phyloP scores from a whole-genome alignment of 2,113 vertebrate species.

The Nothocercus nigrocapillus region DNA sequence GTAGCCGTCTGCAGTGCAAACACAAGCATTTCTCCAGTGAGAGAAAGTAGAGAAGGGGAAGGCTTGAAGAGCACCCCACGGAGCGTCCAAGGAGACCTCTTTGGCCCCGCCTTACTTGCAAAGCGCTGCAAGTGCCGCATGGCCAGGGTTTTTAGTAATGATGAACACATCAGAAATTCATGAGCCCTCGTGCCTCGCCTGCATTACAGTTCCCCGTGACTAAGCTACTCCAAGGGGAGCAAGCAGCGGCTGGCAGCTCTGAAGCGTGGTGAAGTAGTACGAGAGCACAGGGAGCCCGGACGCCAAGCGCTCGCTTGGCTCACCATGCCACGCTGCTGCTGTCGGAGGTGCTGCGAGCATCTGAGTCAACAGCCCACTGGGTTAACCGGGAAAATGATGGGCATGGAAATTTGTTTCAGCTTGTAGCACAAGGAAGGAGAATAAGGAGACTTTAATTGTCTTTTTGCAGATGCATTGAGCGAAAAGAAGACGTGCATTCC shows the following conservation, averaged over 20 bases:
- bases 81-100: neutral
- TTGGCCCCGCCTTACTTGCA: neutral
- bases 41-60: neutral
- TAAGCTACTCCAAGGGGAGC: neutral
- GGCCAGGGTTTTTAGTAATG: neutral
- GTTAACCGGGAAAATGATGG: conserved; percentile 3
- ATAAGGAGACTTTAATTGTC: conserved; percentile 12
- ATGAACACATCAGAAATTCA: neutral
- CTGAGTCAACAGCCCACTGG: neutral
- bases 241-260: neutral
- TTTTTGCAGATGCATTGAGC: neutral
- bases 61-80: neutral
- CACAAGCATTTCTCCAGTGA: neutral
- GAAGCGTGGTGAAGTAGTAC: neutral
- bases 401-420: neutral
- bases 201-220: neutral
- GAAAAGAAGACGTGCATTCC: neutral
- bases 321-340: neutral
- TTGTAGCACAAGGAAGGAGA: neutral
- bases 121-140: neutral
- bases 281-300: neutral
- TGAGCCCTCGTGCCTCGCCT: neutral
- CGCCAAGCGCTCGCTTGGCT: neutral
- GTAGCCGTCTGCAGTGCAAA: neutral
- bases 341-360: neutral